These are phyloP conservation scores for Tympanuchus pallidicinctus DNA, from an alignment of 2,113 vertebrate genomes.

Conservation along the genomic window DNA sequence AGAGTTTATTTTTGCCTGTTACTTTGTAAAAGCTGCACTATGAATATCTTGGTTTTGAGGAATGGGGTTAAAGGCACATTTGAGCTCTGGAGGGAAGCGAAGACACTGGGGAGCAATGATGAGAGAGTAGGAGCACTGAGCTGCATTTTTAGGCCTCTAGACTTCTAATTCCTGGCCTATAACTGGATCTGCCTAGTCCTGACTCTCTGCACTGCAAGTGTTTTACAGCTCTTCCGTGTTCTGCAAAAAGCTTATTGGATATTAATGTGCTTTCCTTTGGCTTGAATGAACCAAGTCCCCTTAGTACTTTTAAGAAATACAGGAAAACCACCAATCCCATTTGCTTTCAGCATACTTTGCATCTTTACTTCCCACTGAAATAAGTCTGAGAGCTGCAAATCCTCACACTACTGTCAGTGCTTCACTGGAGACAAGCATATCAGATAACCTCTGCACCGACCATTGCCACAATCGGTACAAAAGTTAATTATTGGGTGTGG, in stretches of 20 bases:
- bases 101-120: background rate
- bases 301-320: conserved; percentile 38
- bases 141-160: background rate
- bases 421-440: conserved; percentile 10
- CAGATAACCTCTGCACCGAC: conserved; percentile 51
- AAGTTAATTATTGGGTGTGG: conserved; percentile 58
- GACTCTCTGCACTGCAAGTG: background rate
- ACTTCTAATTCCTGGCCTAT: background rate
- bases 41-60: background rate
- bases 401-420: background rate
- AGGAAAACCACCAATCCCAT: conserved; percentile 59
- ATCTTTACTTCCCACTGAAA: conserved; percentile 25
- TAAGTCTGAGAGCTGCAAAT: conserved; percentile 35
- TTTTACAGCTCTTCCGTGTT: conserved; percentile 6
- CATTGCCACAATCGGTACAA: conserved; percentile 53
- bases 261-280: conserved; percentile 49
- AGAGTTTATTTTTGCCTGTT: background rate
- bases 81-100: background rate
- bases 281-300: conserved; percentile 25
- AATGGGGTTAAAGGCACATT: background rate
- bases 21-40: background rate
- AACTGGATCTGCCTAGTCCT: background rate
- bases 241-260: conserved; percentile 51
- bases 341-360: background rate
- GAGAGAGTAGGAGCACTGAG: background rate